Percentiles rank a stretch among this genome's conserved stretches.
These are phyloP conservation scores for Mercenaria mercenaria DNA, from an alignment of 1,140 invertebrate genomes.

Conservation along the genomic window DNA sequence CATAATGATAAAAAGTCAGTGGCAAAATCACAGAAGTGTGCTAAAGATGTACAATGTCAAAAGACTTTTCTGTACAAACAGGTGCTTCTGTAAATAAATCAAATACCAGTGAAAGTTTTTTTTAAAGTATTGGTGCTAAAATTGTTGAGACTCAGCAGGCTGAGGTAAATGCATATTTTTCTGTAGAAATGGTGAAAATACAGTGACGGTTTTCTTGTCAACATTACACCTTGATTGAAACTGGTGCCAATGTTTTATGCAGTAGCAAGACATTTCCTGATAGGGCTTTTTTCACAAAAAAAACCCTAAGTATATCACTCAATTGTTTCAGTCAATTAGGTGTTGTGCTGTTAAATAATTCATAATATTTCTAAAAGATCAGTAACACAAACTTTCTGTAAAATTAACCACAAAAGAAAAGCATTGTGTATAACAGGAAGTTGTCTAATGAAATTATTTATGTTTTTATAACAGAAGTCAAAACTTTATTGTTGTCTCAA, in stretches of 20 bases:
- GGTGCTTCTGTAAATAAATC: background rate
- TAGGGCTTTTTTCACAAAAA: background rate
- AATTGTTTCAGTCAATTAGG: background rate
- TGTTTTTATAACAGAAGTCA: too few relatives aligned
- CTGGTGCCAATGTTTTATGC: slow-evolving; percentile 19
- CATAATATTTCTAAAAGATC: too few relatives aligned
- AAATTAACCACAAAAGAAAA: too few relatives aligned
- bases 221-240: slow-evolving; percentile 3
- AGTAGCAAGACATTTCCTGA: background rate
- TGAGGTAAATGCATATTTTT: slow-evolving; percentile 32
- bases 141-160: background rate
- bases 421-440: too few relatives aligned
- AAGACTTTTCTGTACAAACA: background rate
- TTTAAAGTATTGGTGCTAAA: background rate
- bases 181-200: slow-evolving; percentile 4
- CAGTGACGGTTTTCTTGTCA: background rate
- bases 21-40: too few relatives aligned
- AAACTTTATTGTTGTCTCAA: too few relatives aligned
- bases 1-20: background rate
- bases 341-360: too few relatives aligned
- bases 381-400: too few relatives aligned
- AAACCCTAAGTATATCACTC: background rate
- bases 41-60: background rate
- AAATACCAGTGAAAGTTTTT: background rate
- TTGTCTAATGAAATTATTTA: too few relatives aligned